Base-by-base conservation (phyloP, 2,888 invertebrate species). In the Meteorus colon region DNA sequence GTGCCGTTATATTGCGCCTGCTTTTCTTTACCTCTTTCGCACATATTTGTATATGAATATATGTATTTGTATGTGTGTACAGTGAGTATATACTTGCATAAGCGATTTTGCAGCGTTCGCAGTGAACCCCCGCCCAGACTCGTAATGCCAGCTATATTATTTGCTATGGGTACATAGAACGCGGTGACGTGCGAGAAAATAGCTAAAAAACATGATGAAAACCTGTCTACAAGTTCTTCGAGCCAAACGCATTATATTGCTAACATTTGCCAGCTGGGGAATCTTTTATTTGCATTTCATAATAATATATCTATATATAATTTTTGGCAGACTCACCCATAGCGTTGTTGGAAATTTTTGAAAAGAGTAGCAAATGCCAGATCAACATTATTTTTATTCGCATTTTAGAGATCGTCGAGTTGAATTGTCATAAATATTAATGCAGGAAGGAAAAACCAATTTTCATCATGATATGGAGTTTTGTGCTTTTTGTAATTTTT, bases 171-270 rank as follows among this genome's bases (percentile, higher is more conserved):
- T 19, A 51, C 68, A 48, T 45, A 45, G 62, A 45, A 48, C 34
- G 37, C 55, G 60, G 45, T 62, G 74, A 73, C 72, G 62, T 19
- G 41, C 29, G 68, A 55, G 55, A 71, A 74, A 74, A 74, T 41
- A 62, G 48, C 68, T 48, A 51, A 48, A 68, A 41, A 66, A 66
- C 41, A 41, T 41, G 66, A 41, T 24, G 66, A 29, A 48, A 27
- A 29, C 68, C n/a, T 68, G 29, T 48, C 45, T 24, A n/a, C 51
- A 48, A 55, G 19, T 55, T 19, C 16, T 48, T 48, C 51, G 51
- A 51, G 68, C 68, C 68, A 68, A 68, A 48, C 29, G 68, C 41
- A 27, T 68, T 48, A 48, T 68, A 68, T 68, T 68, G 48, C 68
- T 16, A 68, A 68, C 68, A 68, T 68, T 48, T 51, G 68, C 68